Percentiles rank a stretch among this genome's conserved stretches.
Evolutionary conservation across 1,140 invertebrate species (phyloP).

Genomic region (Oedothorax gibbosus): DNA sequence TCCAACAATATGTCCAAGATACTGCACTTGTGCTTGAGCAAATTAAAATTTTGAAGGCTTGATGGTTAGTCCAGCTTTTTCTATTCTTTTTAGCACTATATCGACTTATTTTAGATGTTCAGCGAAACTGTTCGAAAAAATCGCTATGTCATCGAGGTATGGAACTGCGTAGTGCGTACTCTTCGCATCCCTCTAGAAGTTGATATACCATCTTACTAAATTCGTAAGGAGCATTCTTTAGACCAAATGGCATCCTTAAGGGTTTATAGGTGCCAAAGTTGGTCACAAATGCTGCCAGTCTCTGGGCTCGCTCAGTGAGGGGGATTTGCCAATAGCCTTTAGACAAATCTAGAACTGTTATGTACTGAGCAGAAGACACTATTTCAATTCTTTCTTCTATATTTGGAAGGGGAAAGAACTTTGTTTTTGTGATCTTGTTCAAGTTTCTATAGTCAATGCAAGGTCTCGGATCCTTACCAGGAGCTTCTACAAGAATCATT

Average conservation of each 20-base stretch:
- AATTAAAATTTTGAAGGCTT: slow-evolving; percentile 25
- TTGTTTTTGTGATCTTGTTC: not conserved
- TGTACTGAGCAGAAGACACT: not conserved
- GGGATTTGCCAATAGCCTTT: slow-evolving; percentile 28
- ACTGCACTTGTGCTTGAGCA: not conserved
- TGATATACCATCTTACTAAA: not conserved
- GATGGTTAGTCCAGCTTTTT: not conserved
- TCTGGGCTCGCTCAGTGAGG: not conserved
- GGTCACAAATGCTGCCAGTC: not conserved
- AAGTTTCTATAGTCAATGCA: slow-evolving; percentile 11
- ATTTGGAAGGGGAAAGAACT: slow-evolving; percentile 7
- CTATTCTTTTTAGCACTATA: not conserved
- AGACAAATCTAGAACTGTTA: slow-evolving; percentile 5
- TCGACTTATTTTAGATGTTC: slow-evolving; percentile 5
- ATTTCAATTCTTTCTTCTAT: slow-evolving; percentile 32
- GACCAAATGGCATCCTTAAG: too few relatives aligned
- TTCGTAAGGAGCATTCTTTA: too few relatives aligned
- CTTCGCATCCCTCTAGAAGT: not conserved
- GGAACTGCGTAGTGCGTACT: slow-evolving; percentile 2
- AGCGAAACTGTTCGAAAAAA: not conserved
- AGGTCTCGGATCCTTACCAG: not conserved
- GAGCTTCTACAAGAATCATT: slow-evolving; percentile 5
- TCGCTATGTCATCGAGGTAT: slow-evolving; percentile 12
- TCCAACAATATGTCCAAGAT: slow-evolving; percentile 19
- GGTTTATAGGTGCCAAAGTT: not conserved